phyloP scores from a whole-genome alignment of 2,113 vertebrate species.

The Eptatretus burgeri region DNA sequence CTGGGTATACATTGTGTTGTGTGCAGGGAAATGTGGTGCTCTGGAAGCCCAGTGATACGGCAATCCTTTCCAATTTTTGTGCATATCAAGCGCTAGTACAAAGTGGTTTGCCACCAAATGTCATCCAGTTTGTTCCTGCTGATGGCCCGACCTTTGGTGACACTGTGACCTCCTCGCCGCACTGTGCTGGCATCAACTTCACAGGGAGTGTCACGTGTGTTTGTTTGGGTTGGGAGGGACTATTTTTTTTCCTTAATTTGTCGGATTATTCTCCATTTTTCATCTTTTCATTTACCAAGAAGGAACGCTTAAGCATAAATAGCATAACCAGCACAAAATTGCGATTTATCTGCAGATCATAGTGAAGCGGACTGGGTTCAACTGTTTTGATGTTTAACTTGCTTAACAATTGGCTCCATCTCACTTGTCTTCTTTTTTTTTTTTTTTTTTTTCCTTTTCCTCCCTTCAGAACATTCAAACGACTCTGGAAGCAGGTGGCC shows the following conservation, averaged over 20 bases:
- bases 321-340: too few species aligned
- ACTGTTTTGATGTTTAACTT: too few species aligned
- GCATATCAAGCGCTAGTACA: conserved; percentile 46
- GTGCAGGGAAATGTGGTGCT: conserved; percentile 71
- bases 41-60: conserved; percentile 80
- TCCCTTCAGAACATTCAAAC: conserved; percentile 45
- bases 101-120: conserved; percentile 41
- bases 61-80: conserved; percentile 47
- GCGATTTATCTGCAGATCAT: too few species aligned
- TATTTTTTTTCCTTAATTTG: too few species aligned
- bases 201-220: conserved; percentile 76
- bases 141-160: conserved; percentile 58
- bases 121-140: conserved; percentile 65
- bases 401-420: too few species aligned
- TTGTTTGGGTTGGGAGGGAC: background rate
- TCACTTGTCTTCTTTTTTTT: too few species aligned
- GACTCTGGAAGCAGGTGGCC: conserved; percentile 62
- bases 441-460: background rate
- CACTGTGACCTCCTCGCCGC: conserved; percentile 33
- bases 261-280: too few species aligned
- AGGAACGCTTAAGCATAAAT: too few species aligned
- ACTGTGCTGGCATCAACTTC: conserved; percentile 74
- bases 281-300: too few species aligned
- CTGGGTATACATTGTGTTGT: too few species aligned
- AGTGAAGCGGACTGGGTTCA: too few species aligned